Evolutionary conservation across 2,113 vertebrate species (phyloP), one percentile per base, ranked within the genome.

Genomic region (Cnemophilus loriae): DNA sequence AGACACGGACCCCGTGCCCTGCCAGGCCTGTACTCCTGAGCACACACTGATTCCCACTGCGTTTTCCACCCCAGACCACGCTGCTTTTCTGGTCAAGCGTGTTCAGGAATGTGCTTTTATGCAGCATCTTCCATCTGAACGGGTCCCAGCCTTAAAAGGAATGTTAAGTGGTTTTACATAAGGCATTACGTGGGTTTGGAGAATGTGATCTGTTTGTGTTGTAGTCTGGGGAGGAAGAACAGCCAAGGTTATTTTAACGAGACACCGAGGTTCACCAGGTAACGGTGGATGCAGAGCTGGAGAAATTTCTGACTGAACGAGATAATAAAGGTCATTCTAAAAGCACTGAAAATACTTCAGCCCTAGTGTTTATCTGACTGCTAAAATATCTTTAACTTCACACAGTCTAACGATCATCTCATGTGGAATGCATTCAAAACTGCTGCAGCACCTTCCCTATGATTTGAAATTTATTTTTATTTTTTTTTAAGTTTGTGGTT

Each of bases 101-200:
- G 68, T 92, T 93, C 56, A 80, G 90, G 95, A 95, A 97, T 86
- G 92, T 90, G 90, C 84, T 93, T 96, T 92, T 90, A 70, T 92
- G 90, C 86, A 59, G 95, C 95, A 84, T 93, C 93, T 96, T 92
- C 90, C 75, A 4, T 83, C 87, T 95, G 94, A 96, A 89, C 56
- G 67, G 89, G 63, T 94, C 95, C 88, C 92, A 94, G 79, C 90
- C 85, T 90, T 88, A 84, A 74, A 80, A 94, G 93, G 95, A 94
- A 95, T 88, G 79, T 92, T 90, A 96, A 95, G 95, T 95, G 85
- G 68, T 96, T 97, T 97, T 96, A 96, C 93, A 86, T 94, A 95
- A 96, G 95, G 87, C 79, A 70, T 93, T 94, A 95, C 33, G 50
- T 93, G 84, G 93, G 92, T 77, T 93, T 87, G 82, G 90, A 95